Evolutionary conservation across 2,888 invertebrate species (phyloP).

Genomic region (Idaea aversata): DNA sequence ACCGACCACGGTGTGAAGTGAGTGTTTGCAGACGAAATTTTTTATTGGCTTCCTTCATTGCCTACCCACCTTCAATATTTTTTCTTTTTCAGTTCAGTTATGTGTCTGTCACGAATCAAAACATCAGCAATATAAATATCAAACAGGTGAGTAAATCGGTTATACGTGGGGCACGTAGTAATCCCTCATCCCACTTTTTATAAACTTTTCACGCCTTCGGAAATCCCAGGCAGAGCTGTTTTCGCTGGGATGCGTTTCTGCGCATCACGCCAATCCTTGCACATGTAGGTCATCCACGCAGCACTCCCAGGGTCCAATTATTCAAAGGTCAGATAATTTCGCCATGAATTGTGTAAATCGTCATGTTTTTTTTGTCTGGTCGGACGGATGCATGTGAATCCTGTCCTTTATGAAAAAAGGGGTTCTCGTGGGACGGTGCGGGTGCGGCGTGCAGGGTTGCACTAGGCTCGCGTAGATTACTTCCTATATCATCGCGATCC

Average conservation of each 20-base stretch:
- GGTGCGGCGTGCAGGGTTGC: constrained; percentile 47
- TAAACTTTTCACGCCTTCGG: constrained; percentile 61
- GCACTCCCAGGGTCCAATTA: constrained; percentile 36
- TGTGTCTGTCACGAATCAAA: constrained; percentile 46
- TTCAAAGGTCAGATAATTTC: constrained; percentile 58
- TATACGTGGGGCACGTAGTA: constrained; percentile 59
- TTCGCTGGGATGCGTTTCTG: constrained; percentile 55
- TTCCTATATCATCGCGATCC: constrained; percentile 50
- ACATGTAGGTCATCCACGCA: constrained; percentile 39
- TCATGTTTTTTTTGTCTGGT: constrained; percentile 46
- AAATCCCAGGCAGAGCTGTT: constrained; percentile 54
- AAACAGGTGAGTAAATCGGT: constrained; percentile 46
- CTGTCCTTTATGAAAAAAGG: constrained; percentile 50
- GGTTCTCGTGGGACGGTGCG: constrained; percentile 60
- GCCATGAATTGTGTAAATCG: constrained; percentile 46
- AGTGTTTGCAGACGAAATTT: constrained; percentile 50
- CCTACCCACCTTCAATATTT: constrained; percentile 45
- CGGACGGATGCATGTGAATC: constrained; percentile 56
- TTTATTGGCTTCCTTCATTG: constrained; percentile 17
- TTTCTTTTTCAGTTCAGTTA: constrained; percentile 47
- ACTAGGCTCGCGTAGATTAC: constrained; percentile 43
- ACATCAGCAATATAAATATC: constrained; percentile 30
- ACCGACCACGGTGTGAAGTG: constrained; percentile 60
- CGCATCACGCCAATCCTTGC: constrained; percentile 47
- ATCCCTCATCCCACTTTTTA: constrained; percentile 60